Conservation (phyloP, 2,113 vertebrate genomes). For the Chloropsis cyanopogon region DNA sequence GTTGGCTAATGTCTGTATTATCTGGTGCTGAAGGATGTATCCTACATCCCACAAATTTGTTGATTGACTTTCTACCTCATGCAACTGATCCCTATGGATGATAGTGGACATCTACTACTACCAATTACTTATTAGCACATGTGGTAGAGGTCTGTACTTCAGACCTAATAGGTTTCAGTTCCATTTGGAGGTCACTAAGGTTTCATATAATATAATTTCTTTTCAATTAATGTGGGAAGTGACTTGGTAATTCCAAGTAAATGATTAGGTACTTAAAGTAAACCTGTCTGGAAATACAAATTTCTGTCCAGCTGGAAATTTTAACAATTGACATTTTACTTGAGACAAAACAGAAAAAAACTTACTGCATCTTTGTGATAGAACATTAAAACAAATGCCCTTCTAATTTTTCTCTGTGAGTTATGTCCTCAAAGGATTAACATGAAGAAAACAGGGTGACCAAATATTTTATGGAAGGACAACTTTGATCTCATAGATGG, state of each 20-base stretch:
- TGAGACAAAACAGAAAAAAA: not conserved
- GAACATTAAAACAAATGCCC: not conserved
- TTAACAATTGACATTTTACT: not conserved
- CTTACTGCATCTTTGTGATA: not conserved
- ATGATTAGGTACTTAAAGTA: not conserved
- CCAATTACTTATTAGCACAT: slow-evolving; percentile 25
- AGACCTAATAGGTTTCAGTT: slow-evolving; percentile 35
- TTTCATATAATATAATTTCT: slow-evolving; percentile 8
- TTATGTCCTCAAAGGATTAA: not conserved
- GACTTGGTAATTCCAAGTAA: slow-evolving; percentile 20
- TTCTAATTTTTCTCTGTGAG: not conserved
- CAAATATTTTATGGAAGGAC: not conserved
- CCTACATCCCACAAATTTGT: not conserved
- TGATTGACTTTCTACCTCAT: slow-evolving; percentile 4
- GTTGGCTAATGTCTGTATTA: not conserved
- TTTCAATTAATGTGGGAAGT: not conserved
- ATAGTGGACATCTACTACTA: not conserved
- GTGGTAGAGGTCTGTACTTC: not conserved
- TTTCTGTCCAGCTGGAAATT: not conserved
- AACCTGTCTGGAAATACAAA: not conserved
- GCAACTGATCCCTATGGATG: not conserved
- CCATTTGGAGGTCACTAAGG: slow-evolving; percentile 38
- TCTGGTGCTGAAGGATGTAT: not conserved
- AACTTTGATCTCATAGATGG: not conserved
- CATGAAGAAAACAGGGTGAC: not conserved